Evolutionary conservation across 1,140 invertebrate species (phyloP), one percentile per base, ranked within the genome.

Genomic region (Ceratina japonica): DNA sequence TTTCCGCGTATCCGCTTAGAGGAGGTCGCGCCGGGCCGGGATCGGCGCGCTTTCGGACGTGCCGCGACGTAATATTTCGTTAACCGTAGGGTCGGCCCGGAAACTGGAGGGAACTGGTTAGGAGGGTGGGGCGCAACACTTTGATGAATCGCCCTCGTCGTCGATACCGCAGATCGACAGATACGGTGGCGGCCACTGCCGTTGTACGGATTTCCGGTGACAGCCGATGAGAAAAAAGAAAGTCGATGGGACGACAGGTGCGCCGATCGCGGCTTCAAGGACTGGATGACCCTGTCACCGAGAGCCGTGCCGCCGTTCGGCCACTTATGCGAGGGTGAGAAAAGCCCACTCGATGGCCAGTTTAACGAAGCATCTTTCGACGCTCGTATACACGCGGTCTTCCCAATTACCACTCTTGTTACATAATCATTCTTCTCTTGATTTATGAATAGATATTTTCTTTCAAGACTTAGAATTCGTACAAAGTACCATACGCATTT

Each of bases 101-200:
- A 44, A 44, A 10, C 37, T 44, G 37, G 37, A 44, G 37, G 7
- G 24, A 7, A 22, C n/a, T 16, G 70, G 49, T 22, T 12, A 56
- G 62, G 51, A 82, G 87, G 88, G 82, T 80, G 86, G 77, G 83
- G 71, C 44, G 75, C 68, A 79, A 80, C 82, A 85, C 82, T 87
- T 90, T 90, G 89, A 90, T 90, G 89, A 89, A 90, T 90, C 85
- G 88, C 86, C 84, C 81, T 89, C 82, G 80, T 88, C 84, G 89
- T 78, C 84, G 85, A 89, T 88, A 87, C 88, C 89, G 88, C 88
- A 89, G 89, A 89, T 89, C 89, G 88, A 89, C 89, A 88, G 87
- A 90, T 90, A 89, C 86, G 87, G 89, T 87, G 87, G 81, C 80
- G 83, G 85, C 56, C 79, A 71, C 73, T 86, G 83, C 86, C 84